phyloP scores from a whole-genome alignment of 2,797 vertebrate genomes.

The Discoglossus pictus region DNA sequence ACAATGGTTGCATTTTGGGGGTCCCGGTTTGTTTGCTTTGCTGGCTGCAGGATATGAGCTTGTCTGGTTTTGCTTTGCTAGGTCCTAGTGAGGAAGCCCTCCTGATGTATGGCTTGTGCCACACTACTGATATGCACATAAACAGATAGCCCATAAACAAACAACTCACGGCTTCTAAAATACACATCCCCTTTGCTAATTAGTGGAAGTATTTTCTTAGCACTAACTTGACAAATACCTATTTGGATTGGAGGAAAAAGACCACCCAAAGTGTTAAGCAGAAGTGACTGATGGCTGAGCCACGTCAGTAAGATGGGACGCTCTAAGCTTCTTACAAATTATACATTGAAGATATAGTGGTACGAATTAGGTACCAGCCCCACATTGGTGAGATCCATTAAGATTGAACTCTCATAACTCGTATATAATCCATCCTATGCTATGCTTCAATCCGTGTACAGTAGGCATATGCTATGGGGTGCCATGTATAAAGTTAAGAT shows the following conservation, averaged over 20 bases:
- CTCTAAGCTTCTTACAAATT: neutral
- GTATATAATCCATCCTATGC: too few species aligned
- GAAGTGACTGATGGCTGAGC: slow-evolving; percentile 17
- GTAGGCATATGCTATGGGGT: too few species aligned
- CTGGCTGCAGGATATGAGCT: neutral
- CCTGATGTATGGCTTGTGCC: slow-evolving; percentile 15
- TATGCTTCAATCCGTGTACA: too few species aligned
- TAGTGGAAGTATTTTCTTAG: slow-evolving; percentile 49
- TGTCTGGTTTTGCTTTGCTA: neutral
- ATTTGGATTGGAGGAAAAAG: slow-evolving; percentile 36
- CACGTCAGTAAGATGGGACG: slow-evolving; percentile 4
- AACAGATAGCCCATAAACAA: slow-evolving; percentile 40
- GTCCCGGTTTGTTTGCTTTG: slow-evolving; percentile 4
- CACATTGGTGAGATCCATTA: too few species aligned
- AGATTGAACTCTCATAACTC: too few species aligned
- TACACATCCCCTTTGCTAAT: slow-evolving; percentile 31
- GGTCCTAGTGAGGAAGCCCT: slow-evolving; percentile 5
- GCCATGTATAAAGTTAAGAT: too few species aligned
- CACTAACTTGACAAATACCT: slow-evolving; percentile 41
- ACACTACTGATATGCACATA: slow-evolving; percentile 20
- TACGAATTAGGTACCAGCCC: too few species aligned
- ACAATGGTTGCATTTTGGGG: too few species aligned
- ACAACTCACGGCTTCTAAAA: slow-evolving; percentile 20
- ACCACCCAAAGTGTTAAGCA: slow-evolving; percentile 36
- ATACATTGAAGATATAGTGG: too few species aligned